Evolutionary conservation across 64 coral and sea anemone species (phyloP), one percentile per base, ranked within the genome.

Genomic region (Porites australiensis): DNA sequence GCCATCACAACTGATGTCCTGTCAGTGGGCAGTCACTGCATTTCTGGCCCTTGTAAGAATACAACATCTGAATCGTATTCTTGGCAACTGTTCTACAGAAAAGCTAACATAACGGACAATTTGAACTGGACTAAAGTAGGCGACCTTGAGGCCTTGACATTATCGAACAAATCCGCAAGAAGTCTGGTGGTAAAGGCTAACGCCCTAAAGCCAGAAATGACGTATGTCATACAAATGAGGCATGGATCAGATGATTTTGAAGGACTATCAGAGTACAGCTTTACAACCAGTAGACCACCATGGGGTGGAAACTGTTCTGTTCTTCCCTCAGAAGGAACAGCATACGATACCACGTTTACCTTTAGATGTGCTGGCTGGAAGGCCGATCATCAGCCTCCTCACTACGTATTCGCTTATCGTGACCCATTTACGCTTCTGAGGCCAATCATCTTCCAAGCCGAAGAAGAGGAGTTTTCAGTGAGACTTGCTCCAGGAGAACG

Each of bases 361-460:
- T 93, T 96, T 54, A 64, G 55, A 61, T 96, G 95, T 89, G 53
- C 54, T 6, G 76, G 83, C 23, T 96, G 95, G 95, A 86, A 88
- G 51, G 68, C 77, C 44, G 66, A 96, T 12, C 72, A 79, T n/a
- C 44, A 58, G 44, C 95, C 95, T 72, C 82, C 79, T 52, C 63
- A 47, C 8, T 96, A 93, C 76, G 86, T 87, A 50, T 90, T 96
- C 79, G 79, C 58, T n/a, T 88, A 79, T 37, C 55, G 74, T 50
- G 89, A 92, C 12, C 72, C 61, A 58, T 92, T 85, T 55, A 77
- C 51, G 22, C 91, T 90, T 8, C 70, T 90, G 21, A 62, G 21
- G 22, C 13, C 79, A 5, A 80, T 90, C 52, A 68, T 93, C 21
- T 89, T 79, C 49, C 82, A 63, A 66, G 83, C 86, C 0, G 72